phyloP scores from a whole-genome alignment of 2,113 vertebrate genomes.

The Ploceus nigricollis region DNA sequence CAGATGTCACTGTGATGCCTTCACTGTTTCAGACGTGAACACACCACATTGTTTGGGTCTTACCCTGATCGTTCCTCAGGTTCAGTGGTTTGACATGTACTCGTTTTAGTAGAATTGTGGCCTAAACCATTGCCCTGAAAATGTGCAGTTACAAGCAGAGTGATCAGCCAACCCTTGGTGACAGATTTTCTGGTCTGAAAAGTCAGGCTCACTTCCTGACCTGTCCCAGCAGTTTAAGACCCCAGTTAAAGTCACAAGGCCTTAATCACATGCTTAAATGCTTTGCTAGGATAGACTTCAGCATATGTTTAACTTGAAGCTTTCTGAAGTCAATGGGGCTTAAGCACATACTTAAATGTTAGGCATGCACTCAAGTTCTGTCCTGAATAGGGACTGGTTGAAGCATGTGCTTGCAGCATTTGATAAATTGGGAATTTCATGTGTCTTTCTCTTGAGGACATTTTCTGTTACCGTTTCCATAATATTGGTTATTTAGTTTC shows the following conservation, averaged over 20 bases:
- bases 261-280: slow-evolving; percentile 34
- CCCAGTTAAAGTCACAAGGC: slow-evolving; percentile 30
- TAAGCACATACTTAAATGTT: slow-evolving; percentile 49
- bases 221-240: neutral
- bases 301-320: slow-evolving; percentile 43
- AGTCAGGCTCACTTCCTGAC: neutral
- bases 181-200: neutral
- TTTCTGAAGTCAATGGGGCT: slow-evolving; percentile 47
- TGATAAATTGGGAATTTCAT: slow-evolving; percentile 45
- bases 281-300: slow-evolving; percentile 28
- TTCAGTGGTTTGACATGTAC: neutral
- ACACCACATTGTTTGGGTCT: neutral
- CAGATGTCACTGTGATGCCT: neutral
- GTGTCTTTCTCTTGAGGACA: slow-evolving; percentile 17
- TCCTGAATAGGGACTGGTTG: slow-evolving; percentile 13
- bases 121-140: neutral
- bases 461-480: neutral
- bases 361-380: slow-evolving; percentile 50
- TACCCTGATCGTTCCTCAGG: neutral
- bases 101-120: neutral
- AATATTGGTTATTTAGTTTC: neutral
- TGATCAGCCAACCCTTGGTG: neutral
- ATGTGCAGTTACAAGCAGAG: neutral
- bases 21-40: neutral
- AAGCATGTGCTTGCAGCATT: slow-evolving; percentile 8